phyloP scores from a whole-genome alignment of 2,797 vertebrate genomes.

The Ctenopoma kingsleyae region DNA sequence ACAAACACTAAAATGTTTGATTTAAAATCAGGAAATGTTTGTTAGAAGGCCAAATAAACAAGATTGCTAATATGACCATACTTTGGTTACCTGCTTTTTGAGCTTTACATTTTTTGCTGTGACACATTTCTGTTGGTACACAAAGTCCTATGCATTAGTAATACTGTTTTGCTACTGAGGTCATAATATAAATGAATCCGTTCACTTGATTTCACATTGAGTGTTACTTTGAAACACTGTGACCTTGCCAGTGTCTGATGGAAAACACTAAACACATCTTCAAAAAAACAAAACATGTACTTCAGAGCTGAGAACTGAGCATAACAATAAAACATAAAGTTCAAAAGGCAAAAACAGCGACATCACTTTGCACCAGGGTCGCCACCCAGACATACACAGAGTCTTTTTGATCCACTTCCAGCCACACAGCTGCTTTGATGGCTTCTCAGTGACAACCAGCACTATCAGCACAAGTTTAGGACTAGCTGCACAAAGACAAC shows the following conservation, averaged over 20 bases:
- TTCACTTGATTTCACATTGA: constrained; percentile 5
- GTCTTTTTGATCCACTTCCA: constrained; percentile 52
- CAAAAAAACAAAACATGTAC: not conserved
- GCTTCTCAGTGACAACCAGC: constrained; percentile 45
- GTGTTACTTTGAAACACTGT: not conserved
- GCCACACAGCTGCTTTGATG: constrained; percentile 40
- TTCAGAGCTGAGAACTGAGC: not conserved
- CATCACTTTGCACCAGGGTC: constrained; percentile 27
- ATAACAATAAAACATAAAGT: constrained; percentile 22
- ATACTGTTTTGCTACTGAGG: not conserved
- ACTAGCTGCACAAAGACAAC: constrained; percentile 51
- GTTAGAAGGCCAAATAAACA: constrained; percentile 1
- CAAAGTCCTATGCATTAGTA: not conserved
- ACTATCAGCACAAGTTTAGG: constrained; percentile 52
- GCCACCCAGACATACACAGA: constrained; percentile 20
- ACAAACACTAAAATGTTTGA: not conserved
- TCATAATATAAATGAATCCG: not conserved
- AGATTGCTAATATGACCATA: not conserved
- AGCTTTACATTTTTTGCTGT: not conserved
- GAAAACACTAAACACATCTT: constrained; percentile 23
- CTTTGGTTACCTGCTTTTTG: not conserved
- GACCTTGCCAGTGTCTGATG: constrained; percentile 12
- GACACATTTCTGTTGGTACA: not conserved
- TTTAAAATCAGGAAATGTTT: not conserved
- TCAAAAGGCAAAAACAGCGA: constrained; percentile 33